Conservation (phyloP, 2,888 invertebrate genomes). For the Thera obeliscata region DNA sequence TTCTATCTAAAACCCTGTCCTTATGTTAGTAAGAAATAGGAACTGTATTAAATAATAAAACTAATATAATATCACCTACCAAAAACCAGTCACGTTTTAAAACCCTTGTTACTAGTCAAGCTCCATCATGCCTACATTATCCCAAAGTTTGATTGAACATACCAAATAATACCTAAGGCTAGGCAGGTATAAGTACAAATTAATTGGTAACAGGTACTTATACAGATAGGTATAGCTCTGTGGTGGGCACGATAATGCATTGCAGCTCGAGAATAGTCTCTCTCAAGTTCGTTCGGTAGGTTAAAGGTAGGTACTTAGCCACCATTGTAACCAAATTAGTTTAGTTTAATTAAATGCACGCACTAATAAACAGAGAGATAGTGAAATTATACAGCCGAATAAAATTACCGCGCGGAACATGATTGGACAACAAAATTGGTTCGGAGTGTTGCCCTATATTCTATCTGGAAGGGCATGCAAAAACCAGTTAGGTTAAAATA, state of each 20-base stretch:
- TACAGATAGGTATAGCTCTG: conserved; percentile 42
- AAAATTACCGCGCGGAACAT: conserved; percentile 13
- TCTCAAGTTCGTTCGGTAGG: conserved; percentile 47
- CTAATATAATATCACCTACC: too few species aligned
- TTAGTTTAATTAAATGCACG: conserved; percentile 22
- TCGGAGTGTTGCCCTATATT: conserved; percentile 10
- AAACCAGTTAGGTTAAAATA: background rate
- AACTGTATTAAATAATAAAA: too few species aligned
- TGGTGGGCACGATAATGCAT: conserved; percentile 48
- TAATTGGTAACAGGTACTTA: background rate
- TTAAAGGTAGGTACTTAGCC: conserved; percentile 2
- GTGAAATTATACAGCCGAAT: conserved; percentile 16
- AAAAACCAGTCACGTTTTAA: too few species aligned
- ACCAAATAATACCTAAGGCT: background rate
- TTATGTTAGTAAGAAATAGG: too few species aligned
- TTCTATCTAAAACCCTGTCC: too few species aligned
- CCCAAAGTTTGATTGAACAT: too few species aligned
- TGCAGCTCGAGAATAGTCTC: conserved; percentile 54
- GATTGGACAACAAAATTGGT: conserved; percentile 20
- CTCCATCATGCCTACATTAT: too few species aligned
- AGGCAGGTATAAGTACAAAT: too few species aligned
- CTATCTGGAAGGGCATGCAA: background rate
- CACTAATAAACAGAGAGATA: conserved; percentile 23
- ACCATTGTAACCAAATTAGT: conserved; percentile 5
- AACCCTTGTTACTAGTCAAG: too few species aligned